These are phyloP conservation scores for Latrodectus geometricus DNA, from an alignment of 1,140 invertebrate genomes.

Conservation along the genomic window DNA sequence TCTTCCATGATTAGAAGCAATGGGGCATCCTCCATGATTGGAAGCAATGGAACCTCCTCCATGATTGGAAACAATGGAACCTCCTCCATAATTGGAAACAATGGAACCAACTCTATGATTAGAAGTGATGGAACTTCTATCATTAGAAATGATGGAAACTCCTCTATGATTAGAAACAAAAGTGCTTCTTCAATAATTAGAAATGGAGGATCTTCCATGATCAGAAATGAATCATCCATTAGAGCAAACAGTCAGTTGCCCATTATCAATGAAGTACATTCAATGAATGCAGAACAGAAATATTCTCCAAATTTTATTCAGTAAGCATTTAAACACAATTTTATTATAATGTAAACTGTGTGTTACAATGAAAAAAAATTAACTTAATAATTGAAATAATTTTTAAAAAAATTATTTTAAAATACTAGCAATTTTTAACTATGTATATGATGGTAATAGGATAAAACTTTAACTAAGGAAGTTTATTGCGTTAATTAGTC, in stretches of 20 bases:
- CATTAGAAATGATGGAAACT: not conserved
- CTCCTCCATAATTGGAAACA: not conserved
- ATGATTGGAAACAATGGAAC: not conserved
- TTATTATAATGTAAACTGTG: not conserved
- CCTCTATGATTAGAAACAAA: not conserved
- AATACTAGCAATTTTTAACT: no score
- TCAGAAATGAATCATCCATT: not conserved
- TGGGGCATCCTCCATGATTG: not conserved
- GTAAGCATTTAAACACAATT: not conserved
- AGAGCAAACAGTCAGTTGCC: no score
- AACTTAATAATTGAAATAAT: not conserved
- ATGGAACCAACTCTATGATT: not conserved
- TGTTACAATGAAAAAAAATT: not conserved
- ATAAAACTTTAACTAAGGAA: no score
- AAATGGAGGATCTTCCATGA: conserved; percentile 2
- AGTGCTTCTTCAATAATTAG: not conserved
- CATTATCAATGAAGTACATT: not conserved
- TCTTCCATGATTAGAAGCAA: not conserved
- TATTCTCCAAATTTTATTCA: not conserved
- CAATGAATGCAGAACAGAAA: not conserved
- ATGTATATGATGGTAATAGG: no score
- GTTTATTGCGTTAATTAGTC: no score
- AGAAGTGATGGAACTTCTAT: not conserved
- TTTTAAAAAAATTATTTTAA: not conserved
- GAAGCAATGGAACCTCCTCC: not conserved